Evolutionary conservation across 2,888 invertebrate genomes (phyloP).

Genomic region (Drosophila antonietae): DNA sequence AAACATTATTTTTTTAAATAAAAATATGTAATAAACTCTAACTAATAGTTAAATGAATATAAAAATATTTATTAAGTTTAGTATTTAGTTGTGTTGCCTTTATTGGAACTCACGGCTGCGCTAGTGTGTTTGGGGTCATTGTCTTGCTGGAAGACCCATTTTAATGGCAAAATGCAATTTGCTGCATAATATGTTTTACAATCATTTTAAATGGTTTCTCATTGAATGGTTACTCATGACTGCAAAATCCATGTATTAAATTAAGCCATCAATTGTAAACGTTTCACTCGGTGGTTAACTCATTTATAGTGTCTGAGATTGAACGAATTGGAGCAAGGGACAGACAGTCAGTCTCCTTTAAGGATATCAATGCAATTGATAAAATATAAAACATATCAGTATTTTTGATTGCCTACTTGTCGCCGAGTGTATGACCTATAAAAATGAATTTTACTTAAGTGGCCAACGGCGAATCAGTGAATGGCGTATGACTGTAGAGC

Average conservation of each 20-base stretch:
- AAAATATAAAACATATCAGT: slow-evolving; percentile 21
- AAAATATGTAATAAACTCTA: too few species aligned
- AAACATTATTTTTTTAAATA: too few species aligned
- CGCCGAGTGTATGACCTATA: slow-evolving; percentile 42
- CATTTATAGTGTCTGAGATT: not conserved
- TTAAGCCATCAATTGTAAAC: not conserved
- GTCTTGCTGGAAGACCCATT: too few species aligned
- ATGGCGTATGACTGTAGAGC: not conserved
- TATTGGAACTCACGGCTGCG: too few species aligned
- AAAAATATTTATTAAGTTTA: too few species aligned
- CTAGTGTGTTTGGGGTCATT: too few species aligned
- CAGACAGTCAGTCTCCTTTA: not conserved
- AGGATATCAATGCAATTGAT: not conserved
- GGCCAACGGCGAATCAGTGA: slow-evolving; percentile 23
- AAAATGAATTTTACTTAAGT: slow-evolving; percentile 66
- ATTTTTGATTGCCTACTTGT: not conserved
- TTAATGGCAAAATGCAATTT: too few species aligned
- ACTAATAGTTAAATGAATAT: too few species aligned
- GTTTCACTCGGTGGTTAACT: too few species aligned
- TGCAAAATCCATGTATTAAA: too few species aligned
- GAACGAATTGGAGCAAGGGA: too few species aligned
- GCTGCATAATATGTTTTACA: not conserved
- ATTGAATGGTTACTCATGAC: not conserved
- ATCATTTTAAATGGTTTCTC: not conserved
- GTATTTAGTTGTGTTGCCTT: too few species aligned